Base-by-base conservation (phyloP, 2,888 invertebrate genomes). In the Catotricha subobsoleta region DNA sequence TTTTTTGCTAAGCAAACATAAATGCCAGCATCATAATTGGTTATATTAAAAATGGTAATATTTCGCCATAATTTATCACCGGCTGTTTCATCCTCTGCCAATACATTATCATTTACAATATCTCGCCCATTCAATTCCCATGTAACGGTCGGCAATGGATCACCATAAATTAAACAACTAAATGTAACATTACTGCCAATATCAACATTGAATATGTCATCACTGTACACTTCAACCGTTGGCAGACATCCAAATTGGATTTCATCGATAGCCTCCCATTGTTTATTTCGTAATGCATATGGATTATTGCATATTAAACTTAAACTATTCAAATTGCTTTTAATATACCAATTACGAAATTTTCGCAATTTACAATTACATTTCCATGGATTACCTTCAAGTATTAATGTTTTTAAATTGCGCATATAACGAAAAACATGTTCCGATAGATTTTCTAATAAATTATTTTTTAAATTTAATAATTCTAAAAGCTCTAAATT, bases 321-420 rank as follows among this genome's bases (percentile, higher is more conserved):
- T 47, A 77, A 73, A 10, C 81, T 79, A 45, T 79, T 77, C 40
- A 90, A 67, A 51, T 82, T 84, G 51, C 76, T 78, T 40, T 74
- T 70, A 40, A 86, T 68, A 56, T 86, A 76, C 86, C 88, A 88
- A 50, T 76, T 76, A 44, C 87, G 74, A 51, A 90, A 83, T 44
- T 79, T 79, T 40, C 86, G 72, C 44, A 91, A 62, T 47, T 80
- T 74, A 60, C 91, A 91, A 58, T 91, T 87, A 59, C 91, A 91
- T 53, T 72, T 72, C 90, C 90, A 91, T 5, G 82, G 86, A 60
- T 91, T 91, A 23, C 80, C 80, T 47, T 84, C 81, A 40, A 90
- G 60, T 10, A 76, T 73, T 25, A 90, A 67, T 2, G 83, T 81
- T 62, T 86, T 87, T 44, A 90, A 67, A 50, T 77, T 78, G 29